These are phyloP conservation scores for Madoqua kirkii DNA, from an alignment of 2,113 vertebrate genomes.

Conservation along the genomic window DNA sequence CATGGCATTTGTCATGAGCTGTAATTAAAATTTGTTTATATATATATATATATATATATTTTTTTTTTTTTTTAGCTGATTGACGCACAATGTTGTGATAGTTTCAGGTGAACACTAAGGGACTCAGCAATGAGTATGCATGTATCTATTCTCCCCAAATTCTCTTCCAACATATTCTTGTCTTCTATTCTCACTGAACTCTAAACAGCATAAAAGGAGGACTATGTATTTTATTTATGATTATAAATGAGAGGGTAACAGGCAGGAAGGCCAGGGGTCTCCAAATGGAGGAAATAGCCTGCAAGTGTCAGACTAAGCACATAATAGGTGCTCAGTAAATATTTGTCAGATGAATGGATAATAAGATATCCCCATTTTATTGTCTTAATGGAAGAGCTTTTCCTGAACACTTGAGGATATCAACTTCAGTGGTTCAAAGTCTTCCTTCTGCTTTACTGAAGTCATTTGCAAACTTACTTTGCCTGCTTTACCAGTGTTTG, in stretches of 20 bases:
- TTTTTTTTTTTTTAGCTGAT: neutral
- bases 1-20: neutral
- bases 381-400: neutral
- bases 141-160: neutral
- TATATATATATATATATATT: too few relatives aligned
- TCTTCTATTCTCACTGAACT: neutral
- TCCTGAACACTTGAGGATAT: neutral
- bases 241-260: too few relatives aligned
- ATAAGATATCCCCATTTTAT: neutral
- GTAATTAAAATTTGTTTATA: neutral
- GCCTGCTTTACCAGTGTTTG: neutral
- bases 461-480: neutral
- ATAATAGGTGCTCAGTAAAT: neutral
- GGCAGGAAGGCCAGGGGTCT: too few relatives aligned
- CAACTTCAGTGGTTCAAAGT: neutral
- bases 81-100: neutral
- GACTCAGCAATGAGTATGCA: neutral
- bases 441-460: neutral
- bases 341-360: constrained; percentile 9
- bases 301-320: too few relatives aligned
- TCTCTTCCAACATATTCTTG: neutral
- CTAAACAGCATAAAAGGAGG: neutral
- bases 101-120: neutral
- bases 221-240: neutral
- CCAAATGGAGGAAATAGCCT: too few relatives aligned